Base-by-base conservation (phyloP, 2,113 vertebrate species). In the Semicossyphus pulcher region DNA sequence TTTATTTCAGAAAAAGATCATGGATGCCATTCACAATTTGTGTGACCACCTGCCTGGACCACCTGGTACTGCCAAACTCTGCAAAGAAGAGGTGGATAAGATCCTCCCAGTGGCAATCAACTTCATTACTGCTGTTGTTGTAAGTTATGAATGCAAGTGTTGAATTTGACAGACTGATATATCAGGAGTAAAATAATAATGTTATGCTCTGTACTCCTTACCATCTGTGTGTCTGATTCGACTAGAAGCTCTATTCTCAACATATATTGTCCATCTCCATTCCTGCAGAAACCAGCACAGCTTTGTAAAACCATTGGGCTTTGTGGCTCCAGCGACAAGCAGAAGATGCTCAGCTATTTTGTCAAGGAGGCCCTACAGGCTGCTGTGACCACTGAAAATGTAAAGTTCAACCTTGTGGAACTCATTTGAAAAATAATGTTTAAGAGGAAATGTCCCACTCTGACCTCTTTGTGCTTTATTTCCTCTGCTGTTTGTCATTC, bases 251-350 rank as follows among this genome's bases (percentile, higher is more conserved):
- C 14, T 15, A 3, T 28, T 10, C 26, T 61, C 9, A 66, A 28
- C 12, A 39, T 1, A 1, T 10, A 11, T 45, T 0, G 5, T 6
- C 49, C 8, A 5, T 66, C 8, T 53, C 1, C 12, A 14, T 34
- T 29, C 47, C n/a, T 42, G 8, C 64, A 97, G 95, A 88, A 88
- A 31, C 93, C 94, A 0, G 72, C 8, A 0, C 34, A 81, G 15
- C 2, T 95, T 39, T 98, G 97, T n/a, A 47, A 74, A 49, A 3
- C 11, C 0, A 5, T 97, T 7, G 78, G 91, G 3, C 78, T 97
- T 18, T 97, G 96, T 56, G 57, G 60, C 7, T 73, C 86, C 41
- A 41, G 16, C 0, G 60, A 7, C 2, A 12, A 66, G 44, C 53
- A 56, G 10, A 25, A 84, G 21, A 61, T 90, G 45, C 71, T 92